Conservation (phyloP, 2,113 vertebrate genomes). For the Sardina pilchardus region DNA sequence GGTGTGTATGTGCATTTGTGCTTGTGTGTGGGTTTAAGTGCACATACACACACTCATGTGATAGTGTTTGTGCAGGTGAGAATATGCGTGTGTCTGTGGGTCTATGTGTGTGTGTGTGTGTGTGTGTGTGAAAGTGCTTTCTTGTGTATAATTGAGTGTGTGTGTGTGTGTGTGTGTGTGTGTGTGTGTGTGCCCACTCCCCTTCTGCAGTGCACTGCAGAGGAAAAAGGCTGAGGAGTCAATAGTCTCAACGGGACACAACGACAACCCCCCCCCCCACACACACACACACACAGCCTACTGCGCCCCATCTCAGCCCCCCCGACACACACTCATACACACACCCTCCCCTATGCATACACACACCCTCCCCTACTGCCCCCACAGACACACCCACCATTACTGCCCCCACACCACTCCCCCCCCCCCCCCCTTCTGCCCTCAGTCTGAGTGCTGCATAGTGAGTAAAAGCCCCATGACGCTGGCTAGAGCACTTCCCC, state of each 20-base stretch:
- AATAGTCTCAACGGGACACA: slow-evolving; percentile 32
- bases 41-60: too few relatives aligned
- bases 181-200: background rate
- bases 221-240: slow-evolving; percentile 53
- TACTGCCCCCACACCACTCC: background rate
- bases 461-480: slow-evolving; percentile 56
- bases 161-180: slow-evolving; percentile 3
- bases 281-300: too few relatives aligned
- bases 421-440: background rate
- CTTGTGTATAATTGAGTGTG: background rate
- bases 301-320: too few relatives aligned
- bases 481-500: slow-evolving; percentile 69
- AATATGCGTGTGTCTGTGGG: background rate
- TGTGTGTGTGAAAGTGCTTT: background rate
- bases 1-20: slow-evolving; percentile 19
- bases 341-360: too few relatives aligned
- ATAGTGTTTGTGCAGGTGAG: too few relatives aligned
- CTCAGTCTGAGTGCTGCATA: slow-evolving; percentile 42
- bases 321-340: too few relatives aligned
- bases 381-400: background rate
- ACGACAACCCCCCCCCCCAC: background rate
- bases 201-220: background rate
- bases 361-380: background rate
- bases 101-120: background rate
- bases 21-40: background rate